Conservation (phyloP, 2,797 vertebrate genomes). For the Delichon dasypus region DNA sequence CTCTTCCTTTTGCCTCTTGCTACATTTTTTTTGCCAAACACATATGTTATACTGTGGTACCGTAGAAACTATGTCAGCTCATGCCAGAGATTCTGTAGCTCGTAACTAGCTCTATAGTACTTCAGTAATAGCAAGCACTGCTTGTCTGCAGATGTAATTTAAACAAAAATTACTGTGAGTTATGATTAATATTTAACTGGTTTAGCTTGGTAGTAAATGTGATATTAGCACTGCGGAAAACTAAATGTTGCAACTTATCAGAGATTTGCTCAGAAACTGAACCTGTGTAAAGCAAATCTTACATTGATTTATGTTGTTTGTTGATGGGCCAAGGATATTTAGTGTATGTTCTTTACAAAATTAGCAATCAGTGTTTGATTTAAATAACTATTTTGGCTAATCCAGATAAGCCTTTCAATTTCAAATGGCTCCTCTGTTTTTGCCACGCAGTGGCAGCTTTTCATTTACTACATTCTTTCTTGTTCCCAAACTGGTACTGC, state of each 20-base stretch:
- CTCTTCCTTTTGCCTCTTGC: not conserved
- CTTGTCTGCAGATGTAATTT: not conserved
- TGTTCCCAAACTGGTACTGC: not conserved
- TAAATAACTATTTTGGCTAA: constrained; percentile 41
- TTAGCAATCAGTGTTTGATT: constrained; percentile 10
- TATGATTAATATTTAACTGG: not conserved
- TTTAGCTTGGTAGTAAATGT: not conserved
- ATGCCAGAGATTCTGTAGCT: not conserved
- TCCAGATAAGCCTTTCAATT: not conserved
- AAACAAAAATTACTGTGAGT: not conserved
- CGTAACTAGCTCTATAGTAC: not conserved
- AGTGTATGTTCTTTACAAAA: constrained; percentile 17
- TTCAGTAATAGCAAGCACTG: not conserved
- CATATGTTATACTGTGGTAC: not conserved
- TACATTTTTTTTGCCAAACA: not conserved
- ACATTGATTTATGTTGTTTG: constrained; percentile 21
- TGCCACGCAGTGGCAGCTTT: not conserved
- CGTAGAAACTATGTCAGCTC: not conserved
- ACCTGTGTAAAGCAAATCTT: constrained; percentile 63
- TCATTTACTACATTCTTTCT: constrained; percentile 12
- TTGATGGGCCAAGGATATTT: constrained; percentile 7
- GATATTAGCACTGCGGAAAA: not conserved
- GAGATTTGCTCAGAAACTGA: constrained; percentile 58
- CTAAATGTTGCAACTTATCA: constrained; percentile 47
- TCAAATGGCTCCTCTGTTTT: not conserved